Evolutionary conservation across 2,113 vertebrate species (phyloP).

Genomic region (Mustela lutreola): DNA sequence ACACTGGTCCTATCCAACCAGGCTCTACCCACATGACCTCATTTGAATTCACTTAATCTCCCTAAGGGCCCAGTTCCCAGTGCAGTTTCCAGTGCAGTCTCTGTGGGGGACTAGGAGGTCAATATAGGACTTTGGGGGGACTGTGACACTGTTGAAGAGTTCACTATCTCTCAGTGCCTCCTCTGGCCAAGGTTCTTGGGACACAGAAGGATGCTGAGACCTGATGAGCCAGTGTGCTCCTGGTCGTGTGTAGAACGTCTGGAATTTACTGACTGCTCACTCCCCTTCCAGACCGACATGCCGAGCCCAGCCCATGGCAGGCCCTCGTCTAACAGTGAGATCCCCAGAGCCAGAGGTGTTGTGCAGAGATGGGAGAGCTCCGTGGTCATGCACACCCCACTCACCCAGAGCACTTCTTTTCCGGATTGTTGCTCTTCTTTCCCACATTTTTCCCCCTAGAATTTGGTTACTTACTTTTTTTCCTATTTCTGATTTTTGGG

Average conservation of each 20-base stretch:
- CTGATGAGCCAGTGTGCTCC: background rate
- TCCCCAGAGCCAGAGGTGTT: background rate
- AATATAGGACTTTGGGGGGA: too few relatives aligned
- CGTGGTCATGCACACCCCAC: fast-evolving
- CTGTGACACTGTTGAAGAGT: background rate
- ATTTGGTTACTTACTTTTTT: background rate
- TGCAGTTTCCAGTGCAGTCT: background rate
- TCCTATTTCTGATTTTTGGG: constrained; percentile 25
- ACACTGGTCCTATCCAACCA: background rate
- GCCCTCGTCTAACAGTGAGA: background rate
- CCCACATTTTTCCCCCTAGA: background rate
- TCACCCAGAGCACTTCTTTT: background rate
- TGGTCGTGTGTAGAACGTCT: background rate
- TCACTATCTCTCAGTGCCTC: background rate
- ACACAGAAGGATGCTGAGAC: background rate
- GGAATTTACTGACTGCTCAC: background rate
- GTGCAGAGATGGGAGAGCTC: background rate
- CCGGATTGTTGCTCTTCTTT: background rate
- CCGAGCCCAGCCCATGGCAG: too few relatives aligned
- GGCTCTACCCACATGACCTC: background rate
- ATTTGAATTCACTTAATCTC: background rate
- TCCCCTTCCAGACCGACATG: fast-evolving
- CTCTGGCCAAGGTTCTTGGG: background rate
- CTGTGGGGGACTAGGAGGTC: background rate
- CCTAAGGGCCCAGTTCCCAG: background rate